Percentiles rank a stretch among this genome's conserved stretches.
Evolutionary conservation across 1,140 invertebrate species (phyloP).

Genomic region (Saccostrea echinata): DNA sequence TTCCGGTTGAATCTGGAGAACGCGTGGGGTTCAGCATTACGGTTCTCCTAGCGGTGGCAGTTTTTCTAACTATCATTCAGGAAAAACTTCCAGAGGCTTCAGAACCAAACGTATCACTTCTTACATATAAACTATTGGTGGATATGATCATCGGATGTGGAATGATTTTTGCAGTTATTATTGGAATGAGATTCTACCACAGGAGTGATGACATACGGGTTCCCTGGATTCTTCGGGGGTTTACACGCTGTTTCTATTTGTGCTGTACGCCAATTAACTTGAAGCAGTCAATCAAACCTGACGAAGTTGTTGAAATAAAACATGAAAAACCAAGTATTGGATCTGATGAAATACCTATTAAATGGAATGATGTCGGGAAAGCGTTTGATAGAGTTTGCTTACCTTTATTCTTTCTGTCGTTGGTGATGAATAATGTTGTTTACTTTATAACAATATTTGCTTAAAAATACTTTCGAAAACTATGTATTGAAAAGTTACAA

Average conservation of each 20-base stretch:
- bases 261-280: background rate
- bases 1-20: constrained; percentile 83
- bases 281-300: background rate
- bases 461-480: too few species aligned
- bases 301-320: background rate
- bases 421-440: background rate
- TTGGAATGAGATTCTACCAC: background rate
- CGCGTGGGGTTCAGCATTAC: constrained; percentile 83
- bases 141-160: background rate
- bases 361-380: background rate
- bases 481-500: too few species aligned
- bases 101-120: constrained; percentile 40
- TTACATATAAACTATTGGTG: constrained; percentile 33
- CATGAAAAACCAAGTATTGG: too few species aligned
- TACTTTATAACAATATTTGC: background rate
- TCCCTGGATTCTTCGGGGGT: background rate
- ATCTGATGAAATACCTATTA: background rate
- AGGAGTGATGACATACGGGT: background rate
- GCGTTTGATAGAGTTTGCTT: background rate
- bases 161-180: background rate
- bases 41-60: constrained; percentile 82
- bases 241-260: background rate
- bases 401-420: background rate
- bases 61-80: constrained; percentile 82
- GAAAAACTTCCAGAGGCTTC: constrained; percentile 83